A percentile compares a stretch with the other conserved stretches of the same genome.
Conservation (phyloP, 2,888 invertebrate species). For the Serripes groenlandicus region DNA sequence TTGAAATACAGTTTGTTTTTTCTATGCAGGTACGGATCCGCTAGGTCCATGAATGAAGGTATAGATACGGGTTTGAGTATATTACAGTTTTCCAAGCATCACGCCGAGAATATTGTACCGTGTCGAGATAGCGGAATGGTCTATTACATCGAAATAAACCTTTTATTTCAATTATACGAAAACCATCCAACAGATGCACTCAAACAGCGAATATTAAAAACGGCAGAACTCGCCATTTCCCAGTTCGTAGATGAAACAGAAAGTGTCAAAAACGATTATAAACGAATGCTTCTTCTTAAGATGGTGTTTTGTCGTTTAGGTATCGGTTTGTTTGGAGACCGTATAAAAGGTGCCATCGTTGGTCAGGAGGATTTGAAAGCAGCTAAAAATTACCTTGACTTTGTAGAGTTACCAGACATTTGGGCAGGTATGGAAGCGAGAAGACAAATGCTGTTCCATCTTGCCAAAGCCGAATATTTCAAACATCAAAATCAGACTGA, state of each 20-base stretch:
- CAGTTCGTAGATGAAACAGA: constrained; percentile 63
- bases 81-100: constrained; percentile 53
- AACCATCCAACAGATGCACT: constrained; percentile 14
- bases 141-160: constrained; percentile 65
- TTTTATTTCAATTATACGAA: constrained; percentile 58
- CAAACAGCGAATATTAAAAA: constrained; percentile 51
- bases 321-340: constrained; percentile 56
- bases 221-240: constrained; percentile 49
- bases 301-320: constrained; percentile 65
- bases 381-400: constrained; percentile 46
- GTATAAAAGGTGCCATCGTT: constrained; percentile 27
- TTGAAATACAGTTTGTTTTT: too few relatives aligned
- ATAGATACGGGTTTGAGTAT: constrained; percentile 43
- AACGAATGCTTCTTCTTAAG: constrained; percentile 60
- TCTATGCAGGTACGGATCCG: constrained; percentile 44
- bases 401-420: constrained; percentile 39
- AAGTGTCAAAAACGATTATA: constrained; percentile 61
- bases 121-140: constrained; percentile 67
- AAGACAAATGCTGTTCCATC: constrained; percentile 54
- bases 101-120: constrained; percentile 48
- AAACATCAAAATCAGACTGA: constrained; percentile 12
- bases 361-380: constrained; percentile 28
- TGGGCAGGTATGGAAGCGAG: constrained; percentile 51
- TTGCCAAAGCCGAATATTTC: constrained; percentile 42
- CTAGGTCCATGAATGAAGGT: constrained; percentile 30